Conservation (phyloP, 1,140 invertebrate genomes). For the Lepidurus apus region DNA sequence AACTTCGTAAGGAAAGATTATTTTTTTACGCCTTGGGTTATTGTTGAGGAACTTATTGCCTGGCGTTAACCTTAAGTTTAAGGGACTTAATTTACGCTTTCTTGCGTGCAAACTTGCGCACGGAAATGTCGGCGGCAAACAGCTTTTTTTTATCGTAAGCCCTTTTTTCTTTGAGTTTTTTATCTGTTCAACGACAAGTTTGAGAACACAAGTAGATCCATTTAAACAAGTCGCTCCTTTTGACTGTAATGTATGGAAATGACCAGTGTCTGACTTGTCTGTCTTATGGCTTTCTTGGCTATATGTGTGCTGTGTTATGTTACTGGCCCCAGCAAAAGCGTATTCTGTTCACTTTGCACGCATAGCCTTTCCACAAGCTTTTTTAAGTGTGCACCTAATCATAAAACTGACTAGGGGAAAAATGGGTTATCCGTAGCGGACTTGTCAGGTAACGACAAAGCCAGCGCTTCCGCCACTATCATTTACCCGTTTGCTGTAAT, state of each 20-base stretch:
- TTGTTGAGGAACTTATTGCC: background rate
- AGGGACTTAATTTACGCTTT: background rate
- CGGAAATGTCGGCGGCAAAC: background rate
- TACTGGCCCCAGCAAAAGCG: background rate
- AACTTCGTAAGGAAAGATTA: background rate
- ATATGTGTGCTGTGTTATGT: background rate
- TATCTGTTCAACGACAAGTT: conserved; percentile 11
- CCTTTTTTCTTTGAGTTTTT: background rate
- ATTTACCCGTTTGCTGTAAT: conserved; percentile 22
- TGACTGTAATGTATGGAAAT: conserved; percentile 15
- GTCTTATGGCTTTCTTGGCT: background rate
- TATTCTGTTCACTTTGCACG: background rate
- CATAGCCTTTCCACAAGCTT: background rate
- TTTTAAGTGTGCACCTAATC: conserved; percentile 19
- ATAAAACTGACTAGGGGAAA: background rate
- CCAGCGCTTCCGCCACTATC: conserved; percentile 20
- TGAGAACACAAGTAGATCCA: background rate
- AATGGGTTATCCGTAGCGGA: background rate
- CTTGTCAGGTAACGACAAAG: conserved; percentile 10
- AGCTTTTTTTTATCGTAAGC: background rate
- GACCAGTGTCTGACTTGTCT: background rate
- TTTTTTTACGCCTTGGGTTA: background rate
- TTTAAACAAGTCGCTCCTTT: background rate
- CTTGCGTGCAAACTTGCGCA: background rate
- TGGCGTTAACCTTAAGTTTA: background rate